A percentile compares a stretch with the other conserved stretches of the same genome.
Evolutionary conservation across 2,113 vertebrate genomes (phyloP).

Genomic region (Pangasianodon hypophthalmus): DNA sequence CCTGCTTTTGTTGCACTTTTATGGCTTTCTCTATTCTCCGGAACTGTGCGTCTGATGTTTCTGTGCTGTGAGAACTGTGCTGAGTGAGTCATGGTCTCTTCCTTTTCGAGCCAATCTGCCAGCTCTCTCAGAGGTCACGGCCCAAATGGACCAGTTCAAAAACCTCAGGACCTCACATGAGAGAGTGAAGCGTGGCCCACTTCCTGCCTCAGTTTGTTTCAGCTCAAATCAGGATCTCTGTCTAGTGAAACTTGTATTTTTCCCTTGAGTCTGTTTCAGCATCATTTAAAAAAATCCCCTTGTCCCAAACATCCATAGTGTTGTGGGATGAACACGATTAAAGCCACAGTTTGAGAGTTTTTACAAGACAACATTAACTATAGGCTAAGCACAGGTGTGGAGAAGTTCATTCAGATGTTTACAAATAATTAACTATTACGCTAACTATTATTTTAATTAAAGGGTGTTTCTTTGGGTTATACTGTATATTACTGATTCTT

Average conservation of each 20-base stretch:
- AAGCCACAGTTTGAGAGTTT: not conserved
- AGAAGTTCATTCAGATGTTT: not conserved
- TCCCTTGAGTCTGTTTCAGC: not conserved
- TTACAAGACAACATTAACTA: not conserved
- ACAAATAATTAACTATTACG: not conserved
- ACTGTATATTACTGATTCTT: not conserved
- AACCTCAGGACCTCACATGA: constrained; percentile 9
- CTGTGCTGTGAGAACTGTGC: constrained; percentile 25
- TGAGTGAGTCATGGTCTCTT: constrained; percentile 30
- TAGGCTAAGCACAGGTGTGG: not conserved
- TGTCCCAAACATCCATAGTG: not conserved
- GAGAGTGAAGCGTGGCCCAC: constrained; percentile 15
- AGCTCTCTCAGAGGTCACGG: constrained; percentile 35
- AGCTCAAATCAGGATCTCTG: constrained; percentile 7
- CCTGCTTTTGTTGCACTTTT: constrained; percentile 11
- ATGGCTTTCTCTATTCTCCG: constrained; percentile 6
- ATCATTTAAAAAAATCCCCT: constrained; percentile 5
- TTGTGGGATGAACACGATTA: not conserved
- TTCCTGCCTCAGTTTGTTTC: constrained; percentile 30
- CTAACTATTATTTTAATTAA: not conserved
- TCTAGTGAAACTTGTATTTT: not conserved
- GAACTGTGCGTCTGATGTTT: not conserved
- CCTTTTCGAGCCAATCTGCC: constrained; percentile 30
- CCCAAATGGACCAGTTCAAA: constrained; percentile 1
- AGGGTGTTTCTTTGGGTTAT: not conserved